These are phyloP conservation scores for Dufourea novaeangliae DNA, from an alignment of 1,140 invertebrate species.

Conservation along the genomic window DNA sequence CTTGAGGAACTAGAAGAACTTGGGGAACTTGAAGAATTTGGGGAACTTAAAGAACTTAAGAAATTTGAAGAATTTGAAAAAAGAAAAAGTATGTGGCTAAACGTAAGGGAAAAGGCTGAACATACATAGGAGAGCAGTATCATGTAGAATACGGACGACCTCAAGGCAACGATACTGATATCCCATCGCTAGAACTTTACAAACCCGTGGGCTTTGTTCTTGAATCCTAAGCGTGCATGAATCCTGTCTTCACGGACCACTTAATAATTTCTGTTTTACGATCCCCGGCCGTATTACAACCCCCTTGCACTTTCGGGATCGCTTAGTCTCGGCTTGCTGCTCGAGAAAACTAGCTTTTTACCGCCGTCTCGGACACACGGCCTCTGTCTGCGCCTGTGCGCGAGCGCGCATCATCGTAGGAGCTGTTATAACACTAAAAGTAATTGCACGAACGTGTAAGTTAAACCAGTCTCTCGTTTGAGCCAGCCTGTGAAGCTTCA, in stretches of 20 bases:
- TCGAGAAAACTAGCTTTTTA: conserved; percentile 39
- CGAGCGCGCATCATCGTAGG: conserved; percentile 18
- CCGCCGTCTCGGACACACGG: not conserved
- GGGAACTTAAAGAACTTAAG: too few species aligned
- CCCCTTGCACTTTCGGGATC: conserved; percentile 2
- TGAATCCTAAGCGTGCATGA: not conserved
- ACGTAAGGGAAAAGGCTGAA: too few species aligned
- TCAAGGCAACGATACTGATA: too few species aligned
- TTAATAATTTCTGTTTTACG: conserved; percentile 48
- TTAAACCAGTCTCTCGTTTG: conserved; percentile 36
- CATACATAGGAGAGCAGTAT: not conserved
- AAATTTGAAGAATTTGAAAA: too few species aligned
- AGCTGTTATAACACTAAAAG: conserved; percentile 44
- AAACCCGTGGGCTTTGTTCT: conserved; percentile 7
- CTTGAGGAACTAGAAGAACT: too few species aligned
- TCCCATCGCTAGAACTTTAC: not conserved
- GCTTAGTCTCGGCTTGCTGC: not conserved
- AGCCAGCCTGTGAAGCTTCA: conserved; percentile 10
- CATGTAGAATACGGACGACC: not conserved
- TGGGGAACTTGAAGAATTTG: too few species aligned
- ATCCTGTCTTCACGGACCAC: conserved; percentile 23
- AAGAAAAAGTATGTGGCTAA: too few species aligned
- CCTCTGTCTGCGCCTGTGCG: not conserved
- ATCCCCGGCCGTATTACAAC: conserved; percentile 14
- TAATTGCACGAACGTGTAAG: conserved; percentile 46